Evolutionary conservation across 2,797 vertebrate genomes (phyloP), one percentile per base, ranked within the genome.

Genomic region (Distichodus sexfasciatus): DNA sequence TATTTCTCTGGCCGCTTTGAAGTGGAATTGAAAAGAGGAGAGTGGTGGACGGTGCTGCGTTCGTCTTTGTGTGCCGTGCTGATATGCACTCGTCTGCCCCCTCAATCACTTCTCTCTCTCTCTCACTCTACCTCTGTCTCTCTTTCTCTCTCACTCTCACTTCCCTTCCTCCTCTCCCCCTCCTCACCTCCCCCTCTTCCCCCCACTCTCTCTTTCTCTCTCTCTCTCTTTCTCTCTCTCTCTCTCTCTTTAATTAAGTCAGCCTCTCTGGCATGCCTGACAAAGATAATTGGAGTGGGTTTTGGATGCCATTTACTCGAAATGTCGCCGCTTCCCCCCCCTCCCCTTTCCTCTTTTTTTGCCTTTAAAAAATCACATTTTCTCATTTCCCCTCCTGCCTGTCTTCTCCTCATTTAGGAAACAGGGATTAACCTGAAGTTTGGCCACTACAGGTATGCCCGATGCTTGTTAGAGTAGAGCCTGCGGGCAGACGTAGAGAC

Each of bases 211-310:
- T 26, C 54, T n/a, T 31, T 36, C 41, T 28, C 21, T 59, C 26
- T 53, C 58, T 35, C 23, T 41, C 60, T 61, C 77, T 71, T 83
- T 84, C 87, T 79, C 84, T 86, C 85, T 84, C 89, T 88, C 88
- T 85, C 89, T 90, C 86, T 91, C 90, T 85, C 90, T 93, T 92
- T 93, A 92, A 93, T 93, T 93, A 93, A 92, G 90, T 92, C 91
- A 86, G 90, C 89, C 89, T 91, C 85, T 83, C 90, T 92, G 88
- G 86, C 87, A 86, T 91, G 91, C 87, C 83, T 90, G 89, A 84
- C 87, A 90, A 86, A 92, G 91, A 93, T 92, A 93, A 93, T 92
- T 92, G 89, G 88, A 91, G 90, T 89, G 88, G 90, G 88, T 91
- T 92, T 91, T 92, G 91, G 90, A 90, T 91, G 89, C 87, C 90